Base-by-base conservation (phyloP, 2,888 invertebrate species). In the Priapulus caudatus region DNA sequence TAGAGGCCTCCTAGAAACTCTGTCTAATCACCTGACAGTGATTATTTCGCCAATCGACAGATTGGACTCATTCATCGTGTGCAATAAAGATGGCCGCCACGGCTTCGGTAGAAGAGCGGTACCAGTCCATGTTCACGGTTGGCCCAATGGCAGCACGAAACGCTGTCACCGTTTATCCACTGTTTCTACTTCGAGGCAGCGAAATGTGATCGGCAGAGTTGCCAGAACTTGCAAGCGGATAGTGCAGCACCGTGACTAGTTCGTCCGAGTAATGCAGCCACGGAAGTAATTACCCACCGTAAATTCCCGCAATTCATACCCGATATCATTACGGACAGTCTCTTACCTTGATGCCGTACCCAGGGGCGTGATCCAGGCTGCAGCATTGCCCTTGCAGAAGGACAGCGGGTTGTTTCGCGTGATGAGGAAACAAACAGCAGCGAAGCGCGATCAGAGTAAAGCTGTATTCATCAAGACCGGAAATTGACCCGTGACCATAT, bases 281-380 rank as follows among this genome's bases (percentile, higher is more conserved):
- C n/a, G n/a, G n/a, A n/a, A n/a, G n/a, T n/a, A n/a, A n/a, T n/a
- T n/a, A n/a, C n/a, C n/a, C n/a, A n/a, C n/a, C n/a, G n/a, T n/a
- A n/a, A n/a, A n/a, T n/a, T n/a, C n/a, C n/a, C n/a, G n/a, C n/a
- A n/a, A n/a, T n/a, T n/a, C n/a, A n/a, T n/a, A n/a, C n/a, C n/a
- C n/a, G n/a, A n/a, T n/a, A n/a, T n/a, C n/a, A n/a, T n/a, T n/a
- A n/a, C n/a, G n/a, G n/a, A n/a, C n/a, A n/a, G n/a, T n/a, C n/a
- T 77, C 83, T 82, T 77, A 87, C 87, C 89, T 88, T 64, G 89
- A 89, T 62, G 89, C 87, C 61, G 88, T 89, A 60, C 88, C 88
- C 68, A 86, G 84, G 45, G 88, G 88, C 50, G 88, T 89, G 55
- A 89, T 77, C 72, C 85, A 82, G 50, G 87, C 84, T 65, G 86